Evolutionary conservation across 2,888 invertebrate species (phyloP).

Genomic region (Argyra leucocephala): DNA sequence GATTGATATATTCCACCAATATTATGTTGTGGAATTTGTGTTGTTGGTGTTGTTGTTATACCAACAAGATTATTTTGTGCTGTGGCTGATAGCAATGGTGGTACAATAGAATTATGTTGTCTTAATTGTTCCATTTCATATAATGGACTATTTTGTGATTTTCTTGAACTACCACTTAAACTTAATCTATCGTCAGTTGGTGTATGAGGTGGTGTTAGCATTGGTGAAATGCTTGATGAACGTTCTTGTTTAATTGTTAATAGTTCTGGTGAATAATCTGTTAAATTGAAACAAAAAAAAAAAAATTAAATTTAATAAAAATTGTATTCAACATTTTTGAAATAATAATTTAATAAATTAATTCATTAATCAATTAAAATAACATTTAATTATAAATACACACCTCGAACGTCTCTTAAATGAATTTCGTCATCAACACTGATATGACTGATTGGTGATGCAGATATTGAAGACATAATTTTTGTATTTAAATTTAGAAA

Average conservation of each 20-base stretch:
- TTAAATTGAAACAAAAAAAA: conserved; percentile 15
- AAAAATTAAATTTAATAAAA: not conserved
- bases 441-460: conserved; percentile 43
- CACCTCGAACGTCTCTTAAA: conserved; percentile 40
- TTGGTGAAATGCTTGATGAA: conserved; percentile 48
- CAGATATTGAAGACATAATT: conserved; percentile 43
- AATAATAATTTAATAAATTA: not conserved
- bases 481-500: not conserved
- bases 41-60: conserved; percentile 10
- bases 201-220: conserved; percentile 64
- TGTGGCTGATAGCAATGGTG: not conserved
- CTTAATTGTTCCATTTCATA: conserved; percentile 34
- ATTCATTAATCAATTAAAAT: not conserved
- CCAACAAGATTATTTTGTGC: not conserved
- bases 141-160: conserved; percentile 25
- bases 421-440: conserved; percentile 43
- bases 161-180: conserved; percentile 16
- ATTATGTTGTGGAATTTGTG: conserved; percentile 19
- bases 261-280: conserved; percentile 53
- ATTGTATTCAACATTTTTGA: not conserved
- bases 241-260: conserved; percentile 55
- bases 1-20: not conserved
- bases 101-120: conserved; percentile 25
- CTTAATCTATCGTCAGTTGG: conserved; percentile 50
- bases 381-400: conserved; percentile 24